These are phyloP conservation scores for Drosophila seguyi DNA, from an alignment of 1,140 invertebrate genomes.

Conservation along the genomic window DNA sequence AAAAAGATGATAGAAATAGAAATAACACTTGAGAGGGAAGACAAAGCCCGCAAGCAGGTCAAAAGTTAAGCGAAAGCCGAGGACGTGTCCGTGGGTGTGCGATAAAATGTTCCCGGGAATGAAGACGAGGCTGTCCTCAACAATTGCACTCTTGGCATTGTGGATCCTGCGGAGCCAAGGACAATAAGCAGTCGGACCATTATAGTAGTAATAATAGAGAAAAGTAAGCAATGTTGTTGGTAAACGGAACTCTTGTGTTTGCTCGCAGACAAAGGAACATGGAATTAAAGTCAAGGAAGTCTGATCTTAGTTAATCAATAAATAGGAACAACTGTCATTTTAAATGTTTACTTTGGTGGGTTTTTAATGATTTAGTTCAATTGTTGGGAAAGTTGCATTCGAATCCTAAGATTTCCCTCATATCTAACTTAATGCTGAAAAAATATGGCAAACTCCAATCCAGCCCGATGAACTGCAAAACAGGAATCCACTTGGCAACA, in stretches of 20 bases:
- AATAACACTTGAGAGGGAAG: conserved; percentile 30
- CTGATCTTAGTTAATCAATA: conserved; percentile 24
- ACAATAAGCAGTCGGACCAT: conserved; percentile 62
- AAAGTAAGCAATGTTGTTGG: conserved; percentile 48
- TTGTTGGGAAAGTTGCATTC: background rate
- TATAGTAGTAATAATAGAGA: conserved; percentile 53
- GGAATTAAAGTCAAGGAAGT: conserved; percentile 20
- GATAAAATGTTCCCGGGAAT: conserved; percentile 56
- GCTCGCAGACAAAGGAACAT: conserved; percentile 15
- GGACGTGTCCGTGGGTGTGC: conserved; percentile 50
- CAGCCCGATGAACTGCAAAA: conserved; percentile 8
- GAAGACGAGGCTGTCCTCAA: conserved; percentile 31
- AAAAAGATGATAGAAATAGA: conserved; percentile 18
- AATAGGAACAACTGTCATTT: background rate
- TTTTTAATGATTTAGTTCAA: background rate
- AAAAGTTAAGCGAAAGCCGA: conserved; percentile 60
- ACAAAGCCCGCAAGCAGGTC: conserved; percentile 41
- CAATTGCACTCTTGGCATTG: conserved; percentile 71
- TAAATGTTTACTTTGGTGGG: too few species aligned
- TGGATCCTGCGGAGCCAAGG: conserved; percentile 36
- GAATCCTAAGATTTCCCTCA: too few species aligned
- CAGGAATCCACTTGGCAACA: background rate
- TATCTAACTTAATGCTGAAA: background rate
- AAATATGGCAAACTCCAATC: background rate
- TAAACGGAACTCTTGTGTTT: conserved; percentile 39